Evolutionary conservation across 2,888 invertebrate species (phyloP), one percentile per base, ranked within the genome.

Genomic region (Lacanobia oleracea): DNA sequence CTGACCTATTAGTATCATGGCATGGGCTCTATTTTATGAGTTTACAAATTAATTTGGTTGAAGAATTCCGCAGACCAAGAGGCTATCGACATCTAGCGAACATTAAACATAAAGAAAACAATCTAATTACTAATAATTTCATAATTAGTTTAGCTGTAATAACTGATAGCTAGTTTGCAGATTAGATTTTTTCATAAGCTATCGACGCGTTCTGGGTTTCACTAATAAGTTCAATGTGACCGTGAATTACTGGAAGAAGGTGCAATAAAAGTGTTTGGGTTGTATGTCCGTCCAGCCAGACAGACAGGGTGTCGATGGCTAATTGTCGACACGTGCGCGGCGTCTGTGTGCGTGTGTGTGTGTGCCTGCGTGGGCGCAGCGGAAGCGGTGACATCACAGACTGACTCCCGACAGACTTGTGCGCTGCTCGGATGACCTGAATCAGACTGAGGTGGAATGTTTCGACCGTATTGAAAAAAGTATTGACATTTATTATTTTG

Each of bases 311-410:
- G 75, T 71, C 81, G 66, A 71, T 87, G 64, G 77, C 57, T 86
- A 83, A 87, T 77, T 77, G 77, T 77, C 60, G 60, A 67, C 80
- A 75, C 86, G 75, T 81, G 76, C 76, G 78, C 65, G 40, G 53
- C 67, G 45, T 62, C 68, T 75, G 63, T 77, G 77, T 68, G 72
- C 69, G 37, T 75, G 68, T 63, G 67, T 75, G 63, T 77, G 75
- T 67, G 72, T 81, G 86, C 81, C 79, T 74, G 75, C 81, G 88
- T 86, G 81, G 87, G 87, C 77, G 84, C 82, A 85, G 75, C 83
- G 87, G 87, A 90, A 88, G 85, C 68, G 84, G 83, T 91, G 90
- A 90, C 90, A 89, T 91, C 91, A 91, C 87, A 88, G 86, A 88
- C 86, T 83, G 67, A 48, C 85, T 81, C 82, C 81, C 81, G 87